phyloP scores from a whole-genome alignment of 2,797 vertebrate genomes.

The Staurois parvus region DNA sequence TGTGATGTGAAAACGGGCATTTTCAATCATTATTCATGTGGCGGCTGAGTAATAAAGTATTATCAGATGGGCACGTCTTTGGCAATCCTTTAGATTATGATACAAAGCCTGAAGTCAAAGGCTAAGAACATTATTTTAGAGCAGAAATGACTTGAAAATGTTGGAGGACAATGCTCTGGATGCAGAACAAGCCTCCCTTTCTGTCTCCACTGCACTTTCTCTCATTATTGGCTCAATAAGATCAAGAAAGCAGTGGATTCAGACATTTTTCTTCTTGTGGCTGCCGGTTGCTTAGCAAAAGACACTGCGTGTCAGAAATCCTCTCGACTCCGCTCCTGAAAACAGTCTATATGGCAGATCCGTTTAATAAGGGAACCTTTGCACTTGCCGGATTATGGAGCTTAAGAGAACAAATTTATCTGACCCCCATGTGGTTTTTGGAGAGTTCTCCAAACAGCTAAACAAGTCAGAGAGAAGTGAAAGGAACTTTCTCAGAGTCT shows the following conservation, averaged over 20 bases:
- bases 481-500: conserved; percentile 38
- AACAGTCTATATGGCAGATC: conserved; percentile 53
- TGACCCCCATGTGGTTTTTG: conserved; percentile 47
- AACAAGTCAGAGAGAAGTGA: conserved; percentile 42
- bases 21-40: neutral
- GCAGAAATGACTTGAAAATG: conserved; percentile 56
- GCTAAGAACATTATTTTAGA: conserved; percentile 56
- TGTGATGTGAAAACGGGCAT: neutral
- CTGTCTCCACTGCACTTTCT: conserved; percentile 35
- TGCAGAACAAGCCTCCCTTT: conserved; percentile 53
- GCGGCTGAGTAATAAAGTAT: conserved; percentile 7
- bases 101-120: conserved; percentile 43
- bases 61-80: conserved; percentile 30
- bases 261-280: conserved; percentile 55
- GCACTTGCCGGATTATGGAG: conserved; percentile 50
- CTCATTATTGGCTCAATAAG: conserved; percentile 48
- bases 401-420: conserved; percentile 60
- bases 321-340: conserved; percentile 31
- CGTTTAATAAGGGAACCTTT: conserved; percentile 55
- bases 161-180: conserved; percentile 37
- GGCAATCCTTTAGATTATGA: conserved; percentile 38
- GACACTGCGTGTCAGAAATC: conserved; percentile 46
- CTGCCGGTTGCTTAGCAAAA: conserved; percentile 48
- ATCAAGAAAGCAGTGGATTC: conserved; percentile 39
- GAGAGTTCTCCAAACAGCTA: conserved; percentile 53